Evolutionary conservation across 64 coral and sea anemone genomes (phyloP), one percentile per base, ranked within the genome.

Genomic region (Stichodactyla mertensii): DNA sequence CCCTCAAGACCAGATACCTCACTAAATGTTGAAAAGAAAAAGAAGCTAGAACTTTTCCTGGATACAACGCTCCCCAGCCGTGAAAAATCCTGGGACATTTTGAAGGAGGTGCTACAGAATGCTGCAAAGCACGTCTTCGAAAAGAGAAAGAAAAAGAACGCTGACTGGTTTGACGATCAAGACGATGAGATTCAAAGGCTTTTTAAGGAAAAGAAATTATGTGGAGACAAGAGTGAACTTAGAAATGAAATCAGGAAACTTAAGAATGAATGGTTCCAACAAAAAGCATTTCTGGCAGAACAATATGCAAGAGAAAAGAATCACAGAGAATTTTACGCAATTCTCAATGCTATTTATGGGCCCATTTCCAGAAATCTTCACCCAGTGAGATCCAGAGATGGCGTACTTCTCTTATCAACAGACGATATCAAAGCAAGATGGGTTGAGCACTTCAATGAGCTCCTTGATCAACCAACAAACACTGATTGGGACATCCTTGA

Each of bases 111-210:
- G 28, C 28, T 31, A 31, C 28, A 31, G 28, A 31, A 31, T 31
- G 28, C 87, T 82, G 87, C 87, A 23, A 82, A 89, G 61, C 77
- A 89, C 62, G 62, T 59, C 80, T 89, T 89, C 28, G 28, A 31
- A 55, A 36, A 78, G 55, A 84, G 66, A 77, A 90, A 90, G 55
- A 85, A 26, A 60, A 54, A 64, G 26, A 53, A 16, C 23, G 84
- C 84, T 54, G 82, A 90, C 55, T 90, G 88, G 88, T 90, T 89
- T 84, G 74, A 88, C 79, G 87, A 88, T 16, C 87, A 64, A 79
- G 87, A 55, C 60, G 79, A 89, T 57, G 88, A 89, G 59, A 89
- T 89, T 60, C 79, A 71, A 82, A 55, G 81, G 28, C 54, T 83
- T 52, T 52, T 83, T 20, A 57, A 64, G 82, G 79, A 89, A 28